Evolutionary conservation across 2,113 vertebrate species (phyloP), one percentile per base, ranked within the genome.

Genomic region (Spilogale gracilis): DNA sequence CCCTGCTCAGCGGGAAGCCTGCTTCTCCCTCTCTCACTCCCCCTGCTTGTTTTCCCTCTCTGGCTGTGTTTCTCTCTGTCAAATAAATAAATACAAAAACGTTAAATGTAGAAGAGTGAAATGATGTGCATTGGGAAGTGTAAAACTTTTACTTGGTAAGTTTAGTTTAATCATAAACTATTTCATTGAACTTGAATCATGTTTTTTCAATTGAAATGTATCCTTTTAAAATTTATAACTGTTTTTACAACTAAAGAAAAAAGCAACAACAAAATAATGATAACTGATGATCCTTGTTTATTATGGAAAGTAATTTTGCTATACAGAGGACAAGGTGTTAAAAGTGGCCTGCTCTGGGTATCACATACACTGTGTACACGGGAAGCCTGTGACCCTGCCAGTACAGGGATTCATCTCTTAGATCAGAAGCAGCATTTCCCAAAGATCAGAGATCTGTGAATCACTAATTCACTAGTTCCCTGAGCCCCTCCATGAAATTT

Each of bases 171-270:
- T 76, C 79, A 18, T 69, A 48, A 88, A 84, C 65, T 81, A 69
- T 10, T 85, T 82, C 76, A 81, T 18, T 69, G 43, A 84, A 56
- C 78, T 81, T 71, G 69, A 80, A 54, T 60, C 27, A 30, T 17
- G 63, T 45, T 81, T 96, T 96, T 84, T 94, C 89, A 38, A 83
- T 45, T 21, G 30, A 92, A 85, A 87, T 45, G 17, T 80, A 56
- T n/a, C 12, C 10, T 96, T 91, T 82, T 25, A 65, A 86, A 93
- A 38, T 54, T 14, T 78, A 52, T 12, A 45, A 81, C 45, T 71
- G 52, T 56, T 97, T 92, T 92, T 88, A 38, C 21, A 88, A 65
- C 52, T 80, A 54, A 91, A 93, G 50, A 71, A 86, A 82, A 54
- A 69, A 69, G 67, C 65, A 56, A 50, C 56, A 89, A 23, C 12